These are phyloP conservation scores for Siphamia tubifer DNA, from an alignment of 2,113 vertebrate species.

Conservation along the genomic window DNA sequence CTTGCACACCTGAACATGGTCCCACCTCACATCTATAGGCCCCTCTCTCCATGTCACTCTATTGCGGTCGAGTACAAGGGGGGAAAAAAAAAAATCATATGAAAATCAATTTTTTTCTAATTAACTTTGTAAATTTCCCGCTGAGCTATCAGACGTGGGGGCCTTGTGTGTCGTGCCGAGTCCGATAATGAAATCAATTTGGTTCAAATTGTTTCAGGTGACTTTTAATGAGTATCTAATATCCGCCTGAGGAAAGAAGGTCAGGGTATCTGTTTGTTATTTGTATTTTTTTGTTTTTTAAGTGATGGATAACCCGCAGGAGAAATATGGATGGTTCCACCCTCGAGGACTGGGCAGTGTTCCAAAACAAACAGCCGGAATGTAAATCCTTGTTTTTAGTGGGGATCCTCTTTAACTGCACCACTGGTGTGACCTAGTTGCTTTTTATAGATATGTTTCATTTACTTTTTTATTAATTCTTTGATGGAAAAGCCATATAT, in stretches of 20 bases:
- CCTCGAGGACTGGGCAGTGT: slow-evolving; percentile 50
- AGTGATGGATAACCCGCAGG: slow-evolving; percentile 68
- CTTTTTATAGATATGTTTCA: slow-evolving; percentile 43
- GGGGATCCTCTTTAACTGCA: slow-evolving; percentile 58
- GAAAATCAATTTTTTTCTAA: slow-evolving; percentile 78
- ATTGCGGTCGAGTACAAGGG: neutral
- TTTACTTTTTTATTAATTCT: slow-evolving; percentile 35
- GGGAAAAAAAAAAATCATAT: slow-evolving; percentile 38
- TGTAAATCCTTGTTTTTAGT: slow-evolving; percentile 64
- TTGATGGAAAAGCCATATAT: neutral
- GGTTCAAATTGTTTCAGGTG: slow-evolving; percentile 81
- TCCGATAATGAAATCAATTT: slow-evolving; percentile 84
- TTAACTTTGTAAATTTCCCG: slow-evolving; percentile 78
- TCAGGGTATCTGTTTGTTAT: slow-evolving; percentile 75
- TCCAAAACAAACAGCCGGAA: slow-evolving; percentile 70
- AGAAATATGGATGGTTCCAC: slow-evolving; percentile 64
- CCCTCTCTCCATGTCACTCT: slow-evolving; percentile 14
- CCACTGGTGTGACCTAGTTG: slow-evolving; percentile 45
- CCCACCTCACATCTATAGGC: neutral
- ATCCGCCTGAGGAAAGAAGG: slow-evolving; percentile 75
- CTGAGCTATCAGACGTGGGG: slow-evolving; percentile 73
- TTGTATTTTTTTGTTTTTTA: slow-evolving; percentile 38
- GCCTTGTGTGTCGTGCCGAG: slow-evolving; percentile 58
- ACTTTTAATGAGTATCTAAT: slow-evolving; percentile 83
- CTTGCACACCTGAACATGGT: neutral